phyloP scores from a whole-genome alignment of 2,113 vertebrate genomes.

The Platichthys stellatus region DNA sequence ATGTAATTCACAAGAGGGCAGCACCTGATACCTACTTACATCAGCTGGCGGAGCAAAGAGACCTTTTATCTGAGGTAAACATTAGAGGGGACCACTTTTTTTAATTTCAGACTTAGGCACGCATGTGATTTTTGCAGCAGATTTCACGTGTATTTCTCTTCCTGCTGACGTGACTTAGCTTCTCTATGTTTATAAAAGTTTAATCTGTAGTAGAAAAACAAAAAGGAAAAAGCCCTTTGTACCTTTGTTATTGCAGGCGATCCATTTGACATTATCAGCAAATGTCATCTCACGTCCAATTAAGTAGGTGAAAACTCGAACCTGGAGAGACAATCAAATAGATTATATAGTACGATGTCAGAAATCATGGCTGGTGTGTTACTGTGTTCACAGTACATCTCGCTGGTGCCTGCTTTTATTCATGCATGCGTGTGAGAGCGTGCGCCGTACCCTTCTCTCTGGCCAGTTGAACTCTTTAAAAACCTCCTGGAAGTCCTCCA shows the following conservation, averaged over 20 bases:
- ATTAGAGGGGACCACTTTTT: neutral
- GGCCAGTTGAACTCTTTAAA: slow-evolving; percentile 96
- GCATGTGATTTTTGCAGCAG: neutral
- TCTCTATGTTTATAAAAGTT: neutral
- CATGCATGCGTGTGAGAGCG: neutral
- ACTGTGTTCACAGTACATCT: neutral
- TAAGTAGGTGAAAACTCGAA: slow-evolving; percentile 95
- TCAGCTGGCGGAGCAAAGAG: slow-evolving; percentile 13
- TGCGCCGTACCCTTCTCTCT: slow-evolving; percentile 86
- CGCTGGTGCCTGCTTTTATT: neutral
- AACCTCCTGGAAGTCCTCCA: slow-evolving; percentile 92
- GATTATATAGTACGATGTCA: neutral
- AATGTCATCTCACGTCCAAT: slow-evolving; percentile 96
- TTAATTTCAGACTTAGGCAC: neutral
- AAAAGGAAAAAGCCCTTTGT: neutral
- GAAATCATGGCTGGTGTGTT: neutral
- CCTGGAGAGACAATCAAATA: slow-evolving; percentile 75
- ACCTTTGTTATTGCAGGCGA: slow-evolving; percentile 98
- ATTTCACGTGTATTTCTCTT: neutral
- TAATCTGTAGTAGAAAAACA: neutral
- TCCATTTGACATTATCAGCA: slow-evolving; percentile 92
- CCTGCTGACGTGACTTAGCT: neutral
- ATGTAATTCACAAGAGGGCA: slow-evolving; percentile 74
- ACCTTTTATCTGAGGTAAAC: neutral
- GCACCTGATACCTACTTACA: slow-evolving; percentile 51